Base-by-base conservation (phyloP, 2,888 invertebrate species). In the Nezara viridula region DNA sequence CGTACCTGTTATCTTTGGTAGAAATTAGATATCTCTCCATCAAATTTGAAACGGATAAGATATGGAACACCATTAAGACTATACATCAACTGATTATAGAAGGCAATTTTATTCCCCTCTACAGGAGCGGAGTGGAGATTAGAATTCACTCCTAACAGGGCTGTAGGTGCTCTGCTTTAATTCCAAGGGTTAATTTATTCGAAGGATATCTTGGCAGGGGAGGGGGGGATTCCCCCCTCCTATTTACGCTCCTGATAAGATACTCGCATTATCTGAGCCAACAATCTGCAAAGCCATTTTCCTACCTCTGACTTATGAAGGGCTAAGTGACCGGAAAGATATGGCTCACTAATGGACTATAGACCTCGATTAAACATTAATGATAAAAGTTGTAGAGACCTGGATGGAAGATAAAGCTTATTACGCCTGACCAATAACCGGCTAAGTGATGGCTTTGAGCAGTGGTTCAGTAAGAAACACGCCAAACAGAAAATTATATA, bases 181-280 rank as follows among this genome's bases (percentile, higher is more conserved):
- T 81, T 81, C 81, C 81, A n/a, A 40, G 44, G 81, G 81, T 81
- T 81, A 81, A 81, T 81, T 81, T 81, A 81, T 81, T 81, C 81
- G 40, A 40, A 40, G 44, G 81, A 81, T 81, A 81, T 81, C 81
- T 81, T 81, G 44, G 81, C 37, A n/a, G 40, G 73, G 37, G 27
- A 37, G 44, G 1, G 1, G 40, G n/a, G n/a, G n/a, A n/a, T n/a
- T n/a, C n/a, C n/a, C 47, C 81, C 81, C 81, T 81, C 44, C 81
- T 81, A 81, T 81, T 81, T 47, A 47, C 81, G 81, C 81, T 47
- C 24, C 81, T n/a, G 81, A 81, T 81, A 81, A 81, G 81, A 40
- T 81, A 44, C 81, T 44, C 12, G 44, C 24, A 40, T 47, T 81
- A 44, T 44, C 44, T 47, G 14, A 24, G n/a, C n/a, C 44, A 40